Conservation (phyloP, 2,113 vertebrate genomes). For the Menidia beryllina region DNA sequence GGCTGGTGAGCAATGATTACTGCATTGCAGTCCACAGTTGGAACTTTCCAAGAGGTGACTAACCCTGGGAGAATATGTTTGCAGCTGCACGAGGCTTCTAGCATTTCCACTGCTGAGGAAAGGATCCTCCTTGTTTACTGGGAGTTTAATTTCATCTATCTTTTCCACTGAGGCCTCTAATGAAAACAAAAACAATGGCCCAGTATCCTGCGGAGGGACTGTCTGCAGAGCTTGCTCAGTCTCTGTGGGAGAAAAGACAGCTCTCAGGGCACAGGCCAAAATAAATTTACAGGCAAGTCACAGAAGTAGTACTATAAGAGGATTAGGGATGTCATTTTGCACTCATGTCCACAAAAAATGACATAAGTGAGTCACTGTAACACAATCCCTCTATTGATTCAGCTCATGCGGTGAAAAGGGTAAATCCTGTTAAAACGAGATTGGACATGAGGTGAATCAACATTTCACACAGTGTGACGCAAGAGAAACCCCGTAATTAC, state of each 20-base stretch:
- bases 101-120: conserved; percentile 5
- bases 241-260: conserved; percentile 32
- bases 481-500: conserved; percentile 28
- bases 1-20: conserved; percentile 12
- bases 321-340: conserved; percentile 47
- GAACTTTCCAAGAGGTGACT: conserved; percentile 56
- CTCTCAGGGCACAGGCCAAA: conserved; percentile 23
- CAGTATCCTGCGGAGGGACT: conserved; percentile 26
- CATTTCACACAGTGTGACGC: conserved; percentile 15
- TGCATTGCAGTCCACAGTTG: background rate
- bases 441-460: conserved; percentile 34
- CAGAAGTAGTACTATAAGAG: conserved; percentile 30
- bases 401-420: conserved; percentile 36
- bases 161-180: conserved; percentile 34
- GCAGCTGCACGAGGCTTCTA: conserved; percentile 20
- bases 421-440: conserved; percentile 35
- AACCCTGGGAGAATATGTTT: conserved; percentile 39
- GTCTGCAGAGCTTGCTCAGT: conserved; percentile 21
- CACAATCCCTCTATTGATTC: conserved; percentile 47
- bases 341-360: conserved; percentile 35
- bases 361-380: conserved; percentile 50
- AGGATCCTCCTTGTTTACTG: conserved; percentile 44
- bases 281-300: conserved; percentile 38
- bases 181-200: conserved; percentile 38
- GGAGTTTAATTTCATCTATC: conserved; percentile 40